These are phyloP conservation scores for Bettongia penicillata DNA, from an alignment of 2,113 vertebrate genomes.

Conservation along the genomic window DNA sequence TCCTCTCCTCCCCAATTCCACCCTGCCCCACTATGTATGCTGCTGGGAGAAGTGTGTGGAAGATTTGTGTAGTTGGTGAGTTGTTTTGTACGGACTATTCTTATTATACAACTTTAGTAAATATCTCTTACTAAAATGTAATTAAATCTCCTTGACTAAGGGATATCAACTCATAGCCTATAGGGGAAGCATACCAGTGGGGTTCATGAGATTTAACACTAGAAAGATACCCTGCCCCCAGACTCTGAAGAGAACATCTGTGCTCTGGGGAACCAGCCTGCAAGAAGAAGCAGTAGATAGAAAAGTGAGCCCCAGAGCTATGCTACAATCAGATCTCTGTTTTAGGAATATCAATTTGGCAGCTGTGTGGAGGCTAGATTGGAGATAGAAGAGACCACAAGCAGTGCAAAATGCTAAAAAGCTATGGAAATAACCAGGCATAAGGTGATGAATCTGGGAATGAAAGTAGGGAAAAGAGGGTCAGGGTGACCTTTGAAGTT, in stretches of 20 bases:
- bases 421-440: not conserved
- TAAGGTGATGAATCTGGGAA: not conserved
- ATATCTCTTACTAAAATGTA: not conserved
- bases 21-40: not conserved
- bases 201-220: not conserved
- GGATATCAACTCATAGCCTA: not conserved
- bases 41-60: not conserved
- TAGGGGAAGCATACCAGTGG: not conserved
- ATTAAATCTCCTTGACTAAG: not conserved
- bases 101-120: not conserved
- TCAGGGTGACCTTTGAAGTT: not conserved
- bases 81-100: not conserved
- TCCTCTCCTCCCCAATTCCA: not conserved
- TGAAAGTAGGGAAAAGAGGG: not conserved
- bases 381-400: not conserved
- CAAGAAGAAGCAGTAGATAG: not conserved
- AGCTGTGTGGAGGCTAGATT: not conserved
- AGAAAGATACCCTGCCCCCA: not conserved
- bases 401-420: not conserved
- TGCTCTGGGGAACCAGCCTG: not conserved
- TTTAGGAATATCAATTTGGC: not conserved
- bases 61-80: not conserved
- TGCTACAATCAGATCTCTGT: not conserved
- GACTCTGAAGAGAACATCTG: not conserved
- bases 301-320: not conserved